Evolutionary conservation across 2,888 invertebrate species (phyloP).

Genomic region (Dryobotodes eremita): DNA sequence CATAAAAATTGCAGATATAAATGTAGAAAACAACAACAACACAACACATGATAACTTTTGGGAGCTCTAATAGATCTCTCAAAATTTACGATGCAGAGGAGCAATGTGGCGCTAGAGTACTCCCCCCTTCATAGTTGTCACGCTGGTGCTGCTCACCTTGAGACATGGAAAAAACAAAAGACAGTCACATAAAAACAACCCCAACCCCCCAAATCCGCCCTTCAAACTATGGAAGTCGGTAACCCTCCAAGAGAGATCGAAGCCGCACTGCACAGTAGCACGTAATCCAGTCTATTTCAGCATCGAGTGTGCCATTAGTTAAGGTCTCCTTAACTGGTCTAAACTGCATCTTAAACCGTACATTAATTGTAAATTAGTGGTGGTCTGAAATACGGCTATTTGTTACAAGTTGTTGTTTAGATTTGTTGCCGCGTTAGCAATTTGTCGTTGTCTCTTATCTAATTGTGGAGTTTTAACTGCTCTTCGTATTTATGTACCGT

Average conservation of each 20-base stretch:
- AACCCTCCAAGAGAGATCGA: constrained; percentile 55
- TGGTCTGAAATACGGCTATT: constrained; percentile 77
- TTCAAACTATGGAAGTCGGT: constrained; percentile 24
- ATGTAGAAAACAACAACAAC: too few relatives aligned
- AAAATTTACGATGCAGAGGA: too few relatives aligned
- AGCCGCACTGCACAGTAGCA: constrained; percentile 51
- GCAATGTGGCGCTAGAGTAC: too few relatives aligned
- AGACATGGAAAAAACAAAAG: background rate
- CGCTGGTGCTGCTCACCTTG: background rate
- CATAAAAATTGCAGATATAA: too few relatives aligned
- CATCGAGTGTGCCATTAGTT: constrained; percentile 74
- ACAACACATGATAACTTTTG: too few relatives aligned
- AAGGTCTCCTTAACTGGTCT: constrained; percentile 76
- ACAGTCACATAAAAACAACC: background rate
- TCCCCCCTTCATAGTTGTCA: too few relatives aligned
- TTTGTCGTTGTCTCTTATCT: constrained; percentile 67
- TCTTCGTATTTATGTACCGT: constrained; percentile 58
- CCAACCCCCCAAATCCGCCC: constrained; percentile 12
- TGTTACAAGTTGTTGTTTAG: constrained; percentile 78
- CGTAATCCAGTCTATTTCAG: constrained; percentile 67
- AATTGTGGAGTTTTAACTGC: constrained; percentile 64
- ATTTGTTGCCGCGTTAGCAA: constrained; percentile 64
- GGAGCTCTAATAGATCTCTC: too few relatives aligned
- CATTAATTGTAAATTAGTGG: constrained; percentile 85
- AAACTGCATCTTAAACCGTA: constrained; percentile 76